Evolutionary conservation across 2,888 invertebrate genomes (phyloP).

Genomic region (Thymelicus sylvestris): DNA sequence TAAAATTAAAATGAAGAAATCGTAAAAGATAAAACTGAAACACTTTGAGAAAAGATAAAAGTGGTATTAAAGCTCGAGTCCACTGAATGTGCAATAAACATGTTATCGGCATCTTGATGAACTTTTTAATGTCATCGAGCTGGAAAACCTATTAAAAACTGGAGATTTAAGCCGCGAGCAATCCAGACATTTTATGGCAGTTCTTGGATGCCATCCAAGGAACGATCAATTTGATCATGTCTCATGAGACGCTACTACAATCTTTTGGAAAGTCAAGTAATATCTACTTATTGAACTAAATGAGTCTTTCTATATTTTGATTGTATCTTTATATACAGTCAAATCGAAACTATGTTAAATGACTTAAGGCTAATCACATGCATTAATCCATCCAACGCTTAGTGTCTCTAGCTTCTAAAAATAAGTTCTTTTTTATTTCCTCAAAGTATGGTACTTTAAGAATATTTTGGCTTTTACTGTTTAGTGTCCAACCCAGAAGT

Average conservation of each 20-base stretch:
- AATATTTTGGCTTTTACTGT: too few relatives aligned
- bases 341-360: too few relatives aligned
- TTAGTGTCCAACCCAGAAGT: too few relatives aligned
- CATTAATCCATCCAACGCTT: too few relatives aligned
- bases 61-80: not conserved
- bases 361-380: too few relatives aligned
- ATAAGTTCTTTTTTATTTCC: too few relatives aligned
- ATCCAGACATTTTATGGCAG: slow-evolving; percentile 30
- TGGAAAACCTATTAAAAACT: slow-evolving; percentile 32
- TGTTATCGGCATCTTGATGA: slow-evolving; percentile 26
- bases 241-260: not conserved
- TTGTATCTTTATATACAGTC: too few relatives aligned
- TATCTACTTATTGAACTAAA: too few relatives aligned
- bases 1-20: not conserved
- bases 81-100: slow-evolving; percentile 23
- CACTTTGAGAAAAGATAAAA: not conserved
- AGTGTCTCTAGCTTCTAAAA: too few relatives aligned
- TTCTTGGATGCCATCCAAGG: slow-evolving; percentile 30
- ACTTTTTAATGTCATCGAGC: slow-evolving; percentile 33
- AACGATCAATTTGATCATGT: slow-evolving; percentile 5
- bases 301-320: too few relatives aligned
- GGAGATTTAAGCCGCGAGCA: slow-evolving; percentile 12
- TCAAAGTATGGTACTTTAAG: too few relatives aligned
- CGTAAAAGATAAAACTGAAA: not conserved
- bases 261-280: not conserved